Percentiles rank a stretch among this genome's conserved stretches.
Conservation (phyloP, 2,797 vertebrate species). For the Momotus momota region DNA sequence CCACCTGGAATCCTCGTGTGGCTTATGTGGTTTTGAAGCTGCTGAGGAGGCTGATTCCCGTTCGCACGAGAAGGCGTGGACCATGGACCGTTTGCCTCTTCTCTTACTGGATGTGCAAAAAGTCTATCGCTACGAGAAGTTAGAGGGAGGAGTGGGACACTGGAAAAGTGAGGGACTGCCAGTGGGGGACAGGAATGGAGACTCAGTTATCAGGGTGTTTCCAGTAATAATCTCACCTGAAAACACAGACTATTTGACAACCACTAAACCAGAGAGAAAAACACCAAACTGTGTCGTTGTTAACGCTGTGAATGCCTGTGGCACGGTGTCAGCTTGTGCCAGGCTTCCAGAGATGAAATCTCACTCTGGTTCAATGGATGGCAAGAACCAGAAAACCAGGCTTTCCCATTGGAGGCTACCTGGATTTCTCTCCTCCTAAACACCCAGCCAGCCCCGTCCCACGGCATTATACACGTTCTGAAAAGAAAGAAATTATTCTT, state of each 20-base stretch:
- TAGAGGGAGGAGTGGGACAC: neutral
- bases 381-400: neutral
- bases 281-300: neutral
- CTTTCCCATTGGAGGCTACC: neutral
- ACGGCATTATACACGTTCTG: neutral
- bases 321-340: neutral
- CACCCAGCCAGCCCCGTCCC: neutral
- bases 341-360: neutral
- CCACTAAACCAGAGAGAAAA: neutral
- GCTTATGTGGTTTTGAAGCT: constrained; percentile 26
- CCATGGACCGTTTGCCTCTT: neutral
- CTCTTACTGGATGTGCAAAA: neutral
- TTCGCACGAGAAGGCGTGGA: neutral
- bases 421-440: neutral
- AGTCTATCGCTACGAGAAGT: neutral
- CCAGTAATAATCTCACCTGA: neutral
- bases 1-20: constrained; percentile 24
- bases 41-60: constrained; percentile 4
- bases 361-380: neutral
- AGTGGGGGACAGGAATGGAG: neutral
- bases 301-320: neutral
- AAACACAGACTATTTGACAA: neutral
- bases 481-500: neutral
- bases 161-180: neutral
- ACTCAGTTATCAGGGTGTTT: neutral